These are phyloP conservation scores for Hyposoter dolosus DNA, from an alignment of 2,888 invertebrate genomes.

Conservation along the genomic window DNA sequence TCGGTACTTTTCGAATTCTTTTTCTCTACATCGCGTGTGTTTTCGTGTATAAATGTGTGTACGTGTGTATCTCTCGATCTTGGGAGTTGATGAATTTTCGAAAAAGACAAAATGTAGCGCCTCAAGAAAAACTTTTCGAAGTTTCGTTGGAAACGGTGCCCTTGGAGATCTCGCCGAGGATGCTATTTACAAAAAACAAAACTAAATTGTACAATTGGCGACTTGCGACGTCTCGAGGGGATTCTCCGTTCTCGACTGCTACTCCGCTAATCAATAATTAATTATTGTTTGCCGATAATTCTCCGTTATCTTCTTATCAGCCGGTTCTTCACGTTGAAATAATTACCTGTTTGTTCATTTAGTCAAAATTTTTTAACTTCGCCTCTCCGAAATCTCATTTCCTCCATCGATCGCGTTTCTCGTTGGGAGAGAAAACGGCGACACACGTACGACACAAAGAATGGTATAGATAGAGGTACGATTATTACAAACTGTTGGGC, in stretches of 20 bases:
- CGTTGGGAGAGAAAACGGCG: slow-evolving; percentile 19
- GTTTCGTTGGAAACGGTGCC: slow-evolving; percentile 34
- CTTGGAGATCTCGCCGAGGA: slow-evolving; percentile 34
- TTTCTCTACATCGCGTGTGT: slow-evolving; percentile 66
- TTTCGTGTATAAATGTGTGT: slow-evolving; percentile 15
- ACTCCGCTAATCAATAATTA: slow-evolving; percentile 32
- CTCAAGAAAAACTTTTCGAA: slow-evolving; percentile 79
- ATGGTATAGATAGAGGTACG: slow-evolving; percentile 77
- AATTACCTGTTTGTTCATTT: slow-evolving; percentile 43
- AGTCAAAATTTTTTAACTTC: slow-evolving; percentile 17
- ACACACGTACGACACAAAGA: slow-evolving; percentile 72
- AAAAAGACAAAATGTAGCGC: slow-evolving; percentile 70
- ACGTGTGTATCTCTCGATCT: slow-evolving; percentile 49
- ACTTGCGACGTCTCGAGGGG: neutral
- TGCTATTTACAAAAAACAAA: slow-evolving; percentile 63
- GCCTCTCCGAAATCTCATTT: slow-evolving; percentile 13
- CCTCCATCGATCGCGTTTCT: neutral
- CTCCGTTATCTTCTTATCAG: slow-evolving; percentile 42
- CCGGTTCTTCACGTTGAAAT: slow-evolving; percentile 69
- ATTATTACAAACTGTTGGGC: slow-evolving; percentile 81
- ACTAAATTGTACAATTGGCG: neutral
- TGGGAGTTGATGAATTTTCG: slow-evolving; percentile 53
- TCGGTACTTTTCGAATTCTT: slow-evolving; percentile 44
- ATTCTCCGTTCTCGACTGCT: slow-evolving; percentile 24
- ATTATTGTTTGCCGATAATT: neutral